Percentiles rank a stretch among this genome's conserved stretches.
Conservation (phyloP, 2,888 invertebrate genomes). For the Steromphala cineraria region DNA sequence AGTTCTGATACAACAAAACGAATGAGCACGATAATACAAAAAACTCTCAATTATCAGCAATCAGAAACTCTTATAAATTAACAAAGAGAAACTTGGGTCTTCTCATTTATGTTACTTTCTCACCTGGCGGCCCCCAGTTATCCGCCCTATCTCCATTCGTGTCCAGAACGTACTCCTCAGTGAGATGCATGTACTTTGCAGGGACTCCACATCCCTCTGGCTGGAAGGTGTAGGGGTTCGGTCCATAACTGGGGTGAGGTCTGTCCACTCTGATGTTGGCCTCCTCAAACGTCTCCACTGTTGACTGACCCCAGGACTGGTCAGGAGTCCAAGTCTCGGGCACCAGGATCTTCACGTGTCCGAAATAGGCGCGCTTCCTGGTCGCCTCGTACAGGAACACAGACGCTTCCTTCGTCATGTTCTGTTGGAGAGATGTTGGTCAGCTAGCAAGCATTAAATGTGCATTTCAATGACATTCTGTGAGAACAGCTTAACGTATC, state of each 20-base stretch:
- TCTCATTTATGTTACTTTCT: neutral
- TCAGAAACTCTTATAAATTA: too few species aligned
- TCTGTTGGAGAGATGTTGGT: constrained; percentile 67
- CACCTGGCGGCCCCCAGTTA: neutral
- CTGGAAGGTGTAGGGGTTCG: constrained; percentile 39
- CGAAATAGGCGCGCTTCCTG: constrained; percentile 75
- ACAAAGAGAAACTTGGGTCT: too few species aligned
- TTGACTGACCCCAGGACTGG: neutral
- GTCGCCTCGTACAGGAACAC: constrained; percentile 79
- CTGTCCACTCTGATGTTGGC: constrained; percentile 76
- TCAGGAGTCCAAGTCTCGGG: constrained; percentile 80
- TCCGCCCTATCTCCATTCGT: neutral
- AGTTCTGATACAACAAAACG: too few species aligned
- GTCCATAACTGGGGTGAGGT: constrained; percentile 61
- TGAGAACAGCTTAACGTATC: too few species aligned
- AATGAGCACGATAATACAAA: too few species aligned
- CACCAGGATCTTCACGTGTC: constrained; percentile 79
- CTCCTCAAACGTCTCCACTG: constrained; percentile 23
- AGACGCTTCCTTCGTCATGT: constrained; percentile 79
- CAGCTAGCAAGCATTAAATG: too few species aligned
- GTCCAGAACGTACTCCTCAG: constrained; percentile 41
- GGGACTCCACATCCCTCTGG: constrained; percentile 39
- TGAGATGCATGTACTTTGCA: constrained; percentile 43
- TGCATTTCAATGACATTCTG: too few species aligned
- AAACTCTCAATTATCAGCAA: too few species aligned